Evolutionary conservation across 37 sponge, comb jelly and placozoan species (phyloP).

Genomic region (Axinella damicornis): DNA sequence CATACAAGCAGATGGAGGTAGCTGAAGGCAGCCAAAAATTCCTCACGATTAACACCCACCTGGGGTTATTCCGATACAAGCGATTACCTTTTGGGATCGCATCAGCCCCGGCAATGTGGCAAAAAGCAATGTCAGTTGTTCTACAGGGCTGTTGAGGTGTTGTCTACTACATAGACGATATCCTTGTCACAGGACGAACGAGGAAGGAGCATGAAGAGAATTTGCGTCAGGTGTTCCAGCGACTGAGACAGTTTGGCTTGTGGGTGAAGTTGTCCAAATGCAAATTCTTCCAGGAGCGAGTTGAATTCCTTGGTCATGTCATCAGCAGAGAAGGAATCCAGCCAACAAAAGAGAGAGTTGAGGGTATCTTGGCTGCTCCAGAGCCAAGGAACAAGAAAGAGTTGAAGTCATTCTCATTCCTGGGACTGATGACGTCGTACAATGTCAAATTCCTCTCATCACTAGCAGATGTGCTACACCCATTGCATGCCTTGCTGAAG

Average conservation of each 20-base stretch:
- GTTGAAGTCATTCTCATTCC: no score
- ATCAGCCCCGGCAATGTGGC: conserved; percentile 40
- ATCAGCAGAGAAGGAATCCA: no score
- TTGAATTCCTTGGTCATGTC: no score
- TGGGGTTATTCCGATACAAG: conserved; percentile 5
- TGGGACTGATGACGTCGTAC: no score
- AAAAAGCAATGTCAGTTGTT: conserved; percentile 26
- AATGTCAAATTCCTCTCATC: no score
- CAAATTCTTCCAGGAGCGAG: no score
- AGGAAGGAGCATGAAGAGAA: background rate
- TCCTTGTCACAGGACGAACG: background rate
- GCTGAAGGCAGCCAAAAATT: background rate
- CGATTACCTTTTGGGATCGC: conserved; percentile 27
- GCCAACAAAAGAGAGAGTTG: no score
- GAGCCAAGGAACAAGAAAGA: no score
- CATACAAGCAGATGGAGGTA: conserved; percentile 35
- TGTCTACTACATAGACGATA: no score
- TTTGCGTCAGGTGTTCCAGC: background rate
- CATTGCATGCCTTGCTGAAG: no score
- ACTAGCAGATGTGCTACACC: no score
- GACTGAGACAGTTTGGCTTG: conserved; percentile 11
- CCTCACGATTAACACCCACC: conserved; percentile 11
- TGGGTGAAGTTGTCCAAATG: conserved; percentile 2
- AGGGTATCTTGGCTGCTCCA: no score
- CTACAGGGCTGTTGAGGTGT: conserved; percentile 13